phyloP scores from a whole-genome alignment of 2,888 invertebrate species.

The Melanargia galathea region DNA sequence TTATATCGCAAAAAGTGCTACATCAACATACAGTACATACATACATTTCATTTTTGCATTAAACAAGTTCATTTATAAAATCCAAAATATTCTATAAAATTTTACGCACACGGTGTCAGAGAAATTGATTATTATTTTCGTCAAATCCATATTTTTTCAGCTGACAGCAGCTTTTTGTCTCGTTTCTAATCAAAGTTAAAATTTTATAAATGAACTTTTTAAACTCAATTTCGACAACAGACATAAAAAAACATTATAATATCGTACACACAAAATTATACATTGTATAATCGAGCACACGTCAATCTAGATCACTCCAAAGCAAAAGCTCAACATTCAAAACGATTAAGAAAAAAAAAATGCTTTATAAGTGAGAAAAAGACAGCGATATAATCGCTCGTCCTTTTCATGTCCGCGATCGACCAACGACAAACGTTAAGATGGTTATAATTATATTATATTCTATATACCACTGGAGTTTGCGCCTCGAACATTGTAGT shows the following conservation, averaged over 20 bases:
- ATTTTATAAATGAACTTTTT: neutral
- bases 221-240: neutral
- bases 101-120: neutral
- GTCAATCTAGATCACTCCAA: neutral
- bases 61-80: neutral
- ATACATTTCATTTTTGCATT: neutral
- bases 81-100: neutral
- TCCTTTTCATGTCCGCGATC: neutral
- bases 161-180: neutral
- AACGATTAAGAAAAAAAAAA: conserved; percentile 7
- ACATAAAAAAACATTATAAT: neutral
- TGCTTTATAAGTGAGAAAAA: conserved; percentile 3
- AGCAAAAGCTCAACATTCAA: neutral
- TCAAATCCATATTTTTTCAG: neutral
- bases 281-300: conserved; percentile 1
- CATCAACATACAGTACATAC: neutral
- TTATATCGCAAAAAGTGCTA: neutral
- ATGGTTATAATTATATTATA: no score
- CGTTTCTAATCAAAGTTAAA: neutral
- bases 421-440: conserved; percentile 26
- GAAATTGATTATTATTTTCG: neutral
- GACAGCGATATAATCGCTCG: conserved; percentile 1
- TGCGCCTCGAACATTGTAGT: no score
- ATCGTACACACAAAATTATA: neutral
- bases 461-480: no score